Percentiles rank a stretch among this genome's conserved stretches.
Conservation (phyloP, 2,888 invertebrate genomes). For the Coleophora flavipennella region DNA sequence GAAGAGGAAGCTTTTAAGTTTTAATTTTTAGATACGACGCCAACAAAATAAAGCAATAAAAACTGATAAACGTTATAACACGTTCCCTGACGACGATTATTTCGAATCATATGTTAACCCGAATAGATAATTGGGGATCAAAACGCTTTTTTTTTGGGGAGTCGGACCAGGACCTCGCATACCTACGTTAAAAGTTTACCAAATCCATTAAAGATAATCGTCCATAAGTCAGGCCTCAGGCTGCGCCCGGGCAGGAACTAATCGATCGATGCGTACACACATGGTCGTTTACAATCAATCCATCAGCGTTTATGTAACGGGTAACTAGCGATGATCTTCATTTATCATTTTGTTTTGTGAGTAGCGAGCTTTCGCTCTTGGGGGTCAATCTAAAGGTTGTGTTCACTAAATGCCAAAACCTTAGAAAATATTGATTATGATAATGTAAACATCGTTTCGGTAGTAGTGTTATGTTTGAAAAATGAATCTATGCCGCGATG, state of each 20-base stretch:
- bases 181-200: conserved; percentile 52
- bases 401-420: conserved; percentile 40
- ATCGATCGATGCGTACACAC: conserved; percentile 63
- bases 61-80: conserved; percentile 26
- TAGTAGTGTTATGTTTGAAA: neutral
- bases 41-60: neutral
- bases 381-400: conserved; percentile 48
- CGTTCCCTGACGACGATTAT: conserved; percentile 27
- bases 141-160: conserved; percentile 38
- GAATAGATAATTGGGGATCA: conserved; percentile 43
- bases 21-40: neutral
- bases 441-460: conserved; percentile 37
- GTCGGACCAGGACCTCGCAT: conserved; percentile 38
- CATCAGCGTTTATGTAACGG: conserved; percentile 67
- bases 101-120: conserved; percentile 36
- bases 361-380: conserved; percentile 54
- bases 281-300: conserved; percentile 65
- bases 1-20: neutral
- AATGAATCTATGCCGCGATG: neutral
- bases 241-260: conserved; percentile 53
- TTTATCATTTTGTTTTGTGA: conserved; percentile 70
- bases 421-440: conserved; percentile 42
- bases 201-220: conserved; percentile 67
- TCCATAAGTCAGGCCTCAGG: conserved; percentile 47
- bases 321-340: conserved; percentile 65